Evolutionary conservation across 1,140 invertebrate species (phyloP).

Genomic region (Asbolus verrucosus): DNA sequence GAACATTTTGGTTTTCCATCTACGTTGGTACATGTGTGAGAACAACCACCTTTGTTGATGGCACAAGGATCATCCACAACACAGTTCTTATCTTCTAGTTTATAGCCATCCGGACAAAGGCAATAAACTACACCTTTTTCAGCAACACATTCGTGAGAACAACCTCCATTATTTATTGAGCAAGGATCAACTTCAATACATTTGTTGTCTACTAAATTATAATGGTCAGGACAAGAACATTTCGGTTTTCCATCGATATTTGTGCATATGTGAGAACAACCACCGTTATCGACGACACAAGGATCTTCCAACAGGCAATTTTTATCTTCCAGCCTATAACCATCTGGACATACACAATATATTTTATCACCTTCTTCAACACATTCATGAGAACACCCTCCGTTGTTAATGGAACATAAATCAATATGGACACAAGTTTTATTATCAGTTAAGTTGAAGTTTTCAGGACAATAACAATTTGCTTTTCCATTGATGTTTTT

Average conservation of each 20-base stretch:
- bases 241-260: constrained; percentile 65
- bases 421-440: constrained; percentile 59
- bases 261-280: constrained; percentile 74
- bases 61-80: constrained; percentile 76
- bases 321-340: constrained; percentile 66
- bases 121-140: constrained; percentile 71
- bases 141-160: constrained; percentile 75
- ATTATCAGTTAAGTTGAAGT: constrained; percentile 64
- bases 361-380: constrained; percentile 68
- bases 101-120: constrained; percentile 64
- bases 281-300: constrained; percentile 68
- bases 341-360: constrained; percentile 70
- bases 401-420: constrained; percentile 66
- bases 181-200: constrained; percentile 65
- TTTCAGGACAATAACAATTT: constrained; percentile 66
- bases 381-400: constrained; percentile 76
- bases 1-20: constrained; percentile 66
- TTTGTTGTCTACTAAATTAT: constrained; percentile 62
- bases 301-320: constrained; percentile 74
- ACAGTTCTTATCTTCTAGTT: constrained; percentile 64
- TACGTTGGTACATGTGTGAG: constrained; percentile 68
- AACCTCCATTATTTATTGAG: constrained; percentile 71
- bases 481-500: constrained; percentile 62
- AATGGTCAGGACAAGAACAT: constrained; percentile 67
- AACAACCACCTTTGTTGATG: constrained; percentile 75